phyloP scores from a whole-genome alignment of 2,888 invertebrate genomes.

The Thecocarcelia acutangulata region DNA sequence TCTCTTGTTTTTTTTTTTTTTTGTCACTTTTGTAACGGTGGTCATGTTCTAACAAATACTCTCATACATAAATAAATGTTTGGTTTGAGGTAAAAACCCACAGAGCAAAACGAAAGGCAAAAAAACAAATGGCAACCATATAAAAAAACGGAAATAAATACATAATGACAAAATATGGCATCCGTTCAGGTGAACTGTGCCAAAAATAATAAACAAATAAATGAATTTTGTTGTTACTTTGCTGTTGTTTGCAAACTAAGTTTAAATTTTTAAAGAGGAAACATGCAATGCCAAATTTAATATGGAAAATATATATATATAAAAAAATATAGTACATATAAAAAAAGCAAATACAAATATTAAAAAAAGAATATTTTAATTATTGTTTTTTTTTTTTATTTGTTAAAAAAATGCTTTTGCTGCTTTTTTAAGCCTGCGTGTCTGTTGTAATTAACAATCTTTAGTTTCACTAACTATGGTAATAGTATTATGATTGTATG shows the following conservation, averaged over 20 bases:
- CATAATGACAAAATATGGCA: conserved; percentile 68
- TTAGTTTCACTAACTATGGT: conserved; percentile 52
- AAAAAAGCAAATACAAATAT: too few species aligned
- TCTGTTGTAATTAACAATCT: conserved; percentile 63
- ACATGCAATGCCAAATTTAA: conserved; percentile 2
- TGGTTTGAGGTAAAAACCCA: conserved; percentile 25
- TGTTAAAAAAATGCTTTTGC: neutral
- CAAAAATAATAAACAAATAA: conserved; percentile 57
- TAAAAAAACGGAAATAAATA: conserved; percentile 63
- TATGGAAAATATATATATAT: neutral
- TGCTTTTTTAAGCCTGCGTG: conserved; percentile 32
- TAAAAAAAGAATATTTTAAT: too few species aligned
- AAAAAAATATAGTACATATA: neutral
- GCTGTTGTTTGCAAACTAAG: conserved; percentile 25
- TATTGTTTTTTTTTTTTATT: neutral
- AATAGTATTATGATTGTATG: conserved; percentile 45
- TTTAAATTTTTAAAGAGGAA: conserved; percentile 14
- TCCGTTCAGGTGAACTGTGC: conserved; percentile 64
- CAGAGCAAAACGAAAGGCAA: conserved; percentile 1
- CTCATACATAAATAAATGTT: conserved; percentile 36
- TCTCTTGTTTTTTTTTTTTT: too few species aligned
- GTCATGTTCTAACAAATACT: neutral
- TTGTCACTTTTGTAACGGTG: conserved; percentile 3
- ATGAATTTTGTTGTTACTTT: conserved; percentile 20
- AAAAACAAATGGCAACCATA: conserved; percentile 19